phyloP scores from a whole-genome alignment of 2,888 invertebrate species.

The Taenaris catops region DNA sequence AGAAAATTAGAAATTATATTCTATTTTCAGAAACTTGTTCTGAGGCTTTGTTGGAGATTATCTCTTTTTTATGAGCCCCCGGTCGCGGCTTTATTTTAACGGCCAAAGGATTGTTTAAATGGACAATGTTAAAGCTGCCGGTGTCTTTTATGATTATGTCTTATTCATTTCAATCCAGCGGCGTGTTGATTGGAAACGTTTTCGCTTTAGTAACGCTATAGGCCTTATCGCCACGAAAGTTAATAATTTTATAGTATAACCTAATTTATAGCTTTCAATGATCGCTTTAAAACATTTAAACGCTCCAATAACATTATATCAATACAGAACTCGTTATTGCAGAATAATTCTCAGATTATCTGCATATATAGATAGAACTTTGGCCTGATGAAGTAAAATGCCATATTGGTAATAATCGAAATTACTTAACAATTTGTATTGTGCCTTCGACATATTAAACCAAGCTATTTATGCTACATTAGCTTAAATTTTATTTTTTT shows the following conservation, averaged over 20 bases:
- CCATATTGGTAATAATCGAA: too few species aligned
- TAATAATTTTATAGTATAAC: slow-evolving; percentile 10
- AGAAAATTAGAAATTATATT: slow-evolving; percentile 80
- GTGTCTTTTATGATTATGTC: slow-evolving; percentile 60
- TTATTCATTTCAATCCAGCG: slow-evolving; percentile 59
- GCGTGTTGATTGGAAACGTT: slow-evolving; percentile 54
- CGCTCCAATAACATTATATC: slow-evolving; percentile 7
- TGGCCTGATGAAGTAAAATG: too few species aligned
- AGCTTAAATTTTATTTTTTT: too few species aligned
- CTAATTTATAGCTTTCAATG: slow-evolving; percentile 16
- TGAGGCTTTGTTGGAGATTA: slow-evolving; percentile 75
- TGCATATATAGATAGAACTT: too few species aligned
- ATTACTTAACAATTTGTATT: too few species aligned
- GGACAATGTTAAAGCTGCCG: slow-evolving; percentile 50
- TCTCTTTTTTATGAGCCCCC: slow-evolving; percentile 77
- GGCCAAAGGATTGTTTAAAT: slow-evolving; percentile 67
- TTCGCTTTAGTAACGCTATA: slow-evolving; percentile 25
- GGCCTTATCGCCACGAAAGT: slow-evolving; percentile 15
- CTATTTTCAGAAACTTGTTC: slow-evolving; percentile 79
- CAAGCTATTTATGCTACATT: too few species aligned
- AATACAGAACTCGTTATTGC: too few species aligned
- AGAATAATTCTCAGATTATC: too few species aligned
- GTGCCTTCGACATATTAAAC: too few species aligned
- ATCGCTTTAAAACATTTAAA: slow-evolving; percentile 11
- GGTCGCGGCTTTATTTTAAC: slow-evolving; percentile 72